These are phyloP conservation scores for Pardalotus punctatus DNA, from an alignment of 2,113 vertebrate species.

Conservation along the genomic window DNA sequence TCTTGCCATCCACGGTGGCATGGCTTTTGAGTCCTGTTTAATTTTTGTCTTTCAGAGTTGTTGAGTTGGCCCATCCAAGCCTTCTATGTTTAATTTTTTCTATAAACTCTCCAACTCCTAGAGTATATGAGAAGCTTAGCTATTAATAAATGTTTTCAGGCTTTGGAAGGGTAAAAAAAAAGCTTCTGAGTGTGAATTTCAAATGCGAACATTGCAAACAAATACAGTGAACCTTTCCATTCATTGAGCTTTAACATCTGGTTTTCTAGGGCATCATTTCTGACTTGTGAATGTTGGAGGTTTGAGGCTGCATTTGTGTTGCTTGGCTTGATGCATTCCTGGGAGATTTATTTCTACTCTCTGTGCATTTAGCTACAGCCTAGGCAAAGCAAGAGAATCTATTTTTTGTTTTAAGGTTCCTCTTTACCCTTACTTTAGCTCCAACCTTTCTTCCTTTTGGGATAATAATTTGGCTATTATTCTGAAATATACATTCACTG, in stretches of 20 bases:
- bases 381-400: background rate
- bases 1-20: background rate
- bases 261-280: background rate
- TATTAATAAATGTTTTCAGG: background rate
- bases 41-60: background rate
- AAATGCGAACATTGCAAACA: background rate
- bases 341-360: background rate
- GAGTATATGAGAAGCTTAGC: background rate
- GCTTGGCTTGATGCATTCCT: conserved; percentile 7
- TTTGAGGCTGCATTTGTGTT: background rate
- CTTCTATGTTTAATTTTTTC: background rate
- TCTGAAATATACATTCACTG: background rate
- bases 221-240: background rate
- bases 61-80: accelerated
- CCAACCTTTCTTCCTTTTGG: background rate
- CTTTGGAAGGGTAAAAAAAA: background rate
- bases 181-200: background rate
- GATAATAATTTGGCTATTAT: background rate
- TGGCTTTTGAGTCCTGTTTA: background rate
- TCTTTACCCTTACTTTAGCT: background rate
- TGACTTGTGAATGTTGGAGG: background rate
- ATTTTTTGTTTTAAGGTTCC: background rate
- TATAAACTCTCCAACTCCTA: background rate
- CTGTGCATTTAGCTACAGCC: background rate
- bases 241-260: background rate